A percentile compares a stretch with the other conserved stretches of the same genome.
Conservation (phyloP, 2,888 invertebrate species). For the Bembecia ichneumoniformis region DNA sequence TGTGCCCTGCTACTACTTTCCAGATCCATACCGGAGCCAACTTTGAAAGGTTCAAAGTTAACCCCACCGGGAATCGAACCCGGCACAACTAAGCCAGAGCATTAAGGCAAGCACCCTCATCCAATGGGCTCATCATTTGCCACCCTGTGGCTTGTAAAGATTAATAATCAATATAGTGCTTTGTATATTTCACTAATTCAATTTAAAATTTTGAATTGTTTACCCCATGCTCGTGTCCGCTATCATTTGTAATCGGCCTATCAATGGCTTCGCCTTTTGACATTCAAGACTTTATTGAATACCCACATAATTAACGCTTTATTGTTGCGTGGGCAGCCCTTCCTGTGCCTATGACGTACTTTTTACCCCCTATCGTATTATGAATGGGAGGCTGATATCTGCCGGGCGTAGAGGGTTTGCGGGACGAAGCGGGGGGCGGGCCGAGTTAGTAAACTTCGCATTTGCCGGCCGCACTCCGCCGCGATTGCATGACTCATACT, state of each 20-base stretch:
- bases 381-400: slow-evolving; percentile 48
- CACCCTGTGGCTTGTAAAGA: no score
- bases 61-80: no score
- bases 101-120: no score
- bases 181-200: no score
- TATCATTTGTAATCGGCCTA: background rate
- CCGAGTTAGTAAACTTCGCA: slow-evolving; percentile 29
- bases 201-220: no score
- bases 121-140: no score
- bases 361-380: slow-evolving; percentile 55
- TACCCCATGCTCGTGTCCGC: no score
- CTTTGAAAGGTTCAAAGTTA: no score
- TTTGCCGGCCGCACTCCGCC: slow-evolving; percentile 48
- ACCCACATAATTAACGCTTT: slow-evolving; percentile 32
- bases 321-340: slow-evolving; percentile 34
- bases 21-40: no score
- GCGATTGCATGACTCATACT: slow-evolving; percentile 14
- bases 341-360: slow-evolving; percentile 22
- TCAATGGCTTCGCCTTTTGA: background rate
- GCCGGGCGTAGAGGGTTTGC: slow-evolving; percentile 12
- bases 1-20: no score
- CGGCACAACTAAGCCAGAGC: no score
- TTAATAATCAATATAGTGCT: no score
- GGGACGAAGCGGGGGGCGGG: slow-evolving; percentile 19
- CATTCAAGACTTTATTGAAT: slow-evolving; percentile 6